phyloP scores from a whole-genome alignment of 2,797 vertebrate genomes.

The Enteromius afrohamiltoni region DNA sequence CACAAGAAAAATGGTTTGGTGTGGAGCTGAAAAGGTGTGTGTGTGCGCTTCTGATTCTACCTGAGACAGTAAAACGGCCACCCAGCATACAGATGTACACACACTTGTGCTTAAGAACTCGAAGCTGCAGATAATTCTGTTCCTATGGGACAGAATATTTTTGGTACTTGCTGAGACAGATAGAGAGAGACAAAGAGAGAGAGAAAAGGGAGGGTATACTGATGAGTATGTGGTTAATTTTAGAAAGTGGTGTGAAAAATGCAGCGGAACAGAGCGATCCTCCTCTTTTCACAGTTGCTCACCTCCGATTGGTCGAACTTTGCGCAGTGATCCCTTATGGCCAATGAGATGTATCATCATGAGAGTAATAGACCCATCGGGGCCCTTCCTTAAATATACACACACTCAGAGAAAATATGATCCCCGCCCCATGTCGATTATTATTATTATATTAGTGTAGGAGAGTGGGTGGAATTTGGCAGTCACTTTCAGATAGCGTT shows the following conservation, averaged over 20 bases:
- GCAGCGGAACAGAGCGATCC: constrained; percentile 25
- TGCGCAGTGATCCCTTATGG: constrained; percentile 31
- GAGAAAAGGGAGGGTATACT: constrained; percentile 24
- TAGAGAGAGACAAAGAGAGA: constrained; percentile 34
- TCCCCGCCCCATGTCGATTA: constrained; percentile 38
- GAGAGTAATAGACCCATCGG: constrained; percentile 40
- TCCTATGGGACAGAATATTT: constrained; percentile 47
- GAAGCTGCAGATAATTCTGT: constrained; percentile 38
- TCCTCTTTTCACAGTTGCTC: constrained; percentile 21
- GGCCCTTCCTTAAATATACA: constrained; percentile 25
- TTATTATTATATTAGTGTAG: constrained; percentile 48
- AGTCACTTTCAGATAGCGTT: constrained; percentile 30
- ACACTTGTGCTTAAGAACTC: constrained; percentile 28
- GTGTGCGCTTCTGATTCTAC: constrained; percentile 5
- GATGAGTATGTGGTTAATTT: constrained; percentile 50
- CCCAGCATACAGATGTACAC: constrained; percentile 1
- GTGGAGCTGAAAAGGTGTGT: neutral
- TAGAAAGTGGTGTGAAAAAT: constrained; percentile 44
- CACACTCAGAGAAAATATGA: constrained; percentile 27
- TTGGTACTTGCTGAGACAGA: constrained; percentile 47
- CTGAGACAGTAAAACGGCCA: neutral
- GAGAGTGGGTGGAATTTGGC: constrained; percentile 46
- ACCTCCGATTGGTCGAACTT: constrained; percentile 21
- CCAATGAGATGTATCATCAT: constrained; percentile 26
- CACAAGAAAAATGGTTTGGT: neutral